These are phyloP conservation scores for Hypomecis atomaria DNA, from an alignment of 2,888 invertebrate species.

Conservation along the genomic window DNA sequence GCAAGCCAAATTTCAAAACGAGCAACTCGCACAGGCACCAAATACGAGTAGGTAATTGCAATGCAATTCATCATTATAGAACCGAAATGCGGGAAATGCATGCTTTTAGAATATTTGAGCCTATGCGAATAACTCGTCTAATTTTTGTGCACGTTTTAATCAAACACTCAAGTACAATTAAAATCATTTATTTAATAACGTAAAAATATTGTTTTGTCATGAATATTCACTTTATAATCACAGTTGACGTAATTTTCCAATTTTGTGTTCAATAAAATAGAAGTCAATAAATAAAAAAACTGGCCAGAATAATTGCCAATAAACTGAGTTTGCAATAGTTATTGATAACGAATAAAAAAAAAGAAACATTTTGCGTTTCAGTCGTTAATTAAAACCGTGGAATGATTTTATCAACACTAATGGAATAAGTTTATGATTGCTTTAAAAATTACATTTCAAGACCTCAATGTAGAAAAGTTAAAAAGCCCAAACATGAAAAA, in stretches of 20 bases:
- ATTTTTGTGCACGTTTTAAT: background rate
- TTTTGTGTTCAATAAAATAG: background rate
- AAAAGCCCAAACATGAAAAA: too few species aligned
- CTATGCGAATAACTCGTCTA: too few species aligned
- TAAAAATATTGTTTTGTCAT: slow-evolving; percentile 63
- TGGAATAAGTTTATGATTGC: background rate
- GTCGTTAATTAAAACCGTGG: background rate
- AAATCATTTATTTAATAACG: slow-evolving; percentile 61
- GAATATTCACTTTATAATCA: slow-evolving; percentile 57
- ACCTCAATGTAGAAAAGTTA: too few species aligned
- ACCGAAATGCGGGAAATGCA: too few species aligned
- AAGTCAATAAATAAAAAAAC: background rate
- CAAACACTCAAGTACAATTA: slow-evolving; percentile 44
- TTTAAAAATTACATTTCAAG: too few species aligned
- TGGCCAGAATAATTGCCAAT: slow-evolving; percentile 20
- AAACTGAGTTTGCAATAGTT: background rate
- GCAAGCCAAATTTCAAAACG: too few species aligned
- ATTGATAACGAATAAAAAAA: background rate
- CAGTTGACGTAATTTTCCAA: slow-evolving; percentile 48
- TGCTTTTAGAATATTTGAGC: too few species aligned
- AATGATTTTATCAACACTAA: slow-evolving; percentile 18
- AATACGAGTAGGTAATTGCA: too few species aligned
- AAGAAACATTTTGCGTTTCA: background rate
- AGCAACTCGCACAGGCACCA: too few species aligned
- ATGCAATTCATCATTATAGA: too few species aligned